Conservation (phyloP, 2,113 vertebrate genomes). For the Cinclus cinclus region DNA sequence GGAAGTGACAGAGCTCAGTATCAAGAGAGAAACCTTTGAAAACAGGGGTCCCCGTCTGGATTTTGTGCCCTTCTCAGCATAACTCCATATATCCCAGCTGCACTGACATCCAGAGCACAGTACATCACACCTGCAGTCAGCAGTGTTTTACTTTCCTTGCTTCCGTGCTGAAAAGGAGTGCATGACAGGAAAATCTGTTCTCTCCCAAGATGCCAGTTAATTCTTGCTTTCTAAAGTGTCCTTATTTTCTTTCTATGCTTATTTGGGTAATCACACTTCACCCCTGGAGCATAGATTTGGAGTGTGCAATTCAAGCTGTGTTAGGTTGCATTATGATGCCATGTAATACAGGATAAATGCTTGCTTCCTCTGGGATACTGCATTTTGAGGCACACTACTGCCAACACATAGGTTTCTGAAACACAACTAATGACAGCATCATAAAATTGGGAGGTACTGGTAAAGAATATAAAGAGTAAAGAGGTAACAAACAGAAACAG, state of each 20-base stretch:
- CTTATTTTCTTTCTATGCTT: slow-evolving; percentile 3
- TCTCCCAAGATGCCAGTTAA: not conserved
- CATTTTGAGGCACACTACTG: not conserved
- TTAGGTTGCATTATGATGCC: not conserved
- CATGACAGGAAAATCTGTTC: not conserved
- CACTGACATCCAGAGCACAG: not conserved
- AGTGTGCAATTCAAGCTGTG: not conserved
- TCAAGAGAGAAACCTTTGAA: not conserved
- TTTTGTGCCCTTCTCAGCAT: not conserved
- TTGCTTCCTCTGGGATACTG: not conserved
- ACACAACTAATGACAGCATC: not conserved
- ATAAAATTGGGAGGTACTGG: not conserved
- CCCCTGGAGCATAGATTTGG: not conserved
- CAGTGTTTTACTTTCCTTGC: not conserved
- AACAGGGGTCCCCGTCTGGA: not conserved
- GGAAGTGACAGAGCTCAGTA: not conserved
- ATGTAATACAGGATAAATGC: not conserved
- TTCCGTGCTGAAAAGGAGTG: not conserved
- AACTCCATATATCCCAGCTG: not conserved
- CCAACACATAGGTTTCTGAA: not conserved
- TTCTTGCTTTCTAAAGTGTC: not conserved
- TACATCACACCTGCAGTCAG: not conserved
- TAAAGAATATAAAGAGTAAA: not conserved
- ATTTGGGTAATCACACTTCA: slow-evolving; percentile 6
- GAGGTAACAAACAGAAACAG: not conserved